Evolutionary conservation across 2,888 invertebrate species (phyloP).

Genomic region (Eustalomyia histrio): DNA sequence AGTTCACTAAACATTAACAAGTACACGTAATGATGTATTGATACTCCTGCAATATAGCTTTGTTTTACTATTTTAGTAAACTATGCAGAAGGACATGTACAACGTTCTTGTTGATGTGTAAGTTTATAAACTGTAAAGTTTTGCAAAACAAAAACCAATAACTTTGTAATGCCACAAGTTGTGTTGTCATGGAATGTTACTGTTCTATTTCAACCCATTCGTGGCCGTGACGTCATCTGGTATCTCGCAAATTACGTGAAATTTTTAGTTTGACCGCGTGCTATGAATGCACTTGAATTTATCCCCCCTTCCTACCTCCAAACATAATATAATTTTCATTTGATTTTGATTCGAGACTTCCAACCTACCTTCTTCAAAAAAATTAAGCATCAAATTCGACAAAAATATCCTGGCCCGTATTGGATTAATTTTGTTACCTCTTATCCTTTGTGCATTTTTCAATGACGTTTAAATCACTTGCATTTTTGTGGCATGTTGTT

Average conservation of each 20-base stretch:
- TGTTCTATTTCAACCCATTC: too few relatives aligned
- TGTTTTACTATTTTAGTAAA: background rate
- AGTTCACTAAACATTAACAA: background rate
- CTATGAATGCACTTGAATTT: too few relatives aligned
- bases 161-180: background rate
- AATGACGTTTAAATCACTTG: slow-evolving; percentile 28
- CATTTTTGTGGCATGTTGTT: slow-evolving; percentile 28
- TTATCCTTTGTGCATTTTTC: slow-evolving; percentile 9
- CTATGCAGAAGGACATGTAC: background rate
- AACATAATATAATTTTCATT: too few relatives aligned
- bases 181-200: background rate
- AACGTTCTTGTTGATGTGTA: background rate
- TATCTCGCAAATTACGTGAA: too few relatives aligned
- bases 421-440: background rate
- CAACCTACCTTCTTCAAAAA: too few relatives aligned
- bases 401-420: too few relatives aligned
- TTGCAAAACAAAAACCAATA: background rate
- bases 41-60: background rate
- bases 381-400: too few relatives aligned
- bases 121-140: background rate
- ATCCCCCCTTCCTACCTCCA: too few relatives aligned
- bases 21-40: background rate
- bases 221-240: too few relatives aligned
- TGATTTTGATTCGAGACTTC: too few relatives aligned
- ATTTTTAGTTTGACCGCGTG: too few relatives aligned